These are phyloP conservation scores for Drosophila asahinai DNA, from an alignment of 1,140 invertebrate species.

Conservation along the genomic window DNA sequence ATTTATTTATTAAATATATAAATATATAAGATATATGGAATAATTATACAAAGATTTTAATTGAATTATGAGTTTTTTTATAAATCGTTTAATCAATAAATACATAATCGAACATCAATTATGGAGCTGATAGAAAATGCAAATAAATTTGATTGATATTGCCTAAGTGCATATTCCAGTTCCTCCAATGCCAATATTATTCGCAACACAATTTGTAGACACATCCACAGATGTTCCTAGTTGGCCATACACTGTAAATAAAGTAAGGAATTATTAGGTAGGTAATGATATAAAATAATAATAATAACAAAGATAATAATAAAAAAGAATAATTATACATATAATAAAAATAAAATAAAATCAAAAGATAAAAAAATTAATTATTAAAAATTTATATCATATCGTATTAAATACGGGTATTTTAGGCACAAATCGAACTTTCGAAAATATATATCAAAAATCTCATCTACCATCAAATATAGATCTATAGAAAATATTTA, in stretches of 20 bases:
- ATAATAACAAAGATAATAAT: no score
- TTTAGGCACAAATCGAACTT: not conserved
- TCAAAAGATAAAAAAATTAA: not conserved
- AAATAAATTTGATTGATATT: not conserved
- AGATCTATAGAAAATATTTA: no score
- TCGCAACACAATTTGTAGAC: not conserved
- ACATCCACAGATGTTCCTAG: not conserved
- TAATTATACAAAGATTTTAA: no score
- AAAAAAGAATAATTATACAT: no score
- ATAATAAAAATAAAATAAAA: not conserved
- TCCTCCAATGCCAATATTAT: slow-evolving; percentile 8
- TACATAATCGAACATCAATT: not conserved
- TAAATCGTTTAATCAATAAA: slow-evolving; percentile 4
- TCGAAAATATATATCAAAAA: not conserved
- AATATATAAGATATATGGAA: not conserved
- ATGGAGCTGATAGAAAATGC: not conserved
- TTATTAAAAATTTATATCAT: not conserved
- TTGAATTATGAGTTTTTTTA: not conserved
- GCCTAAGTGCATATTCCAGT: slow-evolving; percentile 12
- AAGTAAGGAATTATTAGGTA: not conserved
- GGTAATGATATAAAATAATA: not conserved
- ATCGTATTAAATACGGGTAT: not conserved
- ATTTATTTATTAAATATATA: slow-evolving; percentile 1
- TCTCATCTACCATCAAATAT: not conserved
- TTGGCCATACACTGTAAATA: slow-evolving; percentile 25